Conservation (phyloP, 1,140 invertebrate genomes). For the Homarus americanus region DNA sequence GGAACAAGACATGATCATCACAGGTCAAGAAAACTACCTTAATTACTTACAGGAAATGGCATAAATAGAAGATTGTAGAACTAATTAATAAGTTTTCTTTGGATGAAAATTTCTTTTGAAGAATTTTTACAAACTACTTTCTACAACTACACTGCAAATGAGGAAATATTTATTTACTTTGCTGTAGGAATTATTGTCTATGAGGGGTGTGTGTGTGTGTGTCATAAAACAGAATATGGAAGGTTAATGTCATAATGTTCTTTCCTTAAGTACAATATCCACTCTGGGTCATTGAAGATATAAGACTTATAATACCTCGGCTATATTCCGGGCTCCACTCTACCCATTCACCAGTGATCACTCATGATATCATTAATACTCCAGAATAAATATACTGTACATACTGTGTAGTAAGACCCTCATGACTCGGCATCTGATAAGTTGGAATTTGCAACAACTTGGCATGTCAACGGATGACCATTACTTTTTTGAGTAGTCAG, state of each 20-base stretch:
- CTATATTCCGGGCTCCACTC: too few relatives aligned
- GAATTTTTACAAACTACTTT: not conserved
- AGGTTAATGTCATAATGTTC: not conserved
- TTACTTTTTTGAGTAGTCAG: too few relatives aligned
- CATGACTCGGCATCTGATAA: too few relatives aligned
- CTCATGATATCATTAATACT: too few relatives aligned
- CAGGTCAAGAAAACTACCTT: not conserved
- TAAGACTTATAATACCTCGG: too few relatives aligned
- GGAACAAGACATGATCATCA: not conserved
- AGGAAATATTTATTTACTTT: not conserved
- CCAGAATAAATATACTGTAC: too few relatives aligned
- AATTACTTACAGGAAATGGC: not conserved
- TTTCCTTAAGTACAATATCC: too few relatives aligned
- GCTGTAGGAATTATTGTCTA: conserved; percentile 21
- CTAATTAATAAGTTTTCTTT: not conserved
- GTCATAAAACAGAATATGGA: conserved; percentile 13
- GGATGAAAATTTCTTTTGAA: not conserved
- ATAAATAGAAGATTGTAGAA: not conserved
- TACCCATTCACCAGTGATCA: too few relatives aligned
- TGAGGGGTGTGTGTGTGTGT: not conserved
- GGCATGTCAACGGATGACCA: too few relatives aligned
- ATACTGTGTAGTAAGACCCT: too few relatives aligned
- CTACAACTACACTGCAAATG: conserved; percentile 3
- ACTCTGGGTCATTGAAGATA: too few relatives aligned
- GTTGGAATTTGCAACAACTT: too few relatives aligned